phyloP scores from a whole-genome alignment of 2,113 vertebrate genomes.

The Cyphomyrus plagiostoma region DNA sequence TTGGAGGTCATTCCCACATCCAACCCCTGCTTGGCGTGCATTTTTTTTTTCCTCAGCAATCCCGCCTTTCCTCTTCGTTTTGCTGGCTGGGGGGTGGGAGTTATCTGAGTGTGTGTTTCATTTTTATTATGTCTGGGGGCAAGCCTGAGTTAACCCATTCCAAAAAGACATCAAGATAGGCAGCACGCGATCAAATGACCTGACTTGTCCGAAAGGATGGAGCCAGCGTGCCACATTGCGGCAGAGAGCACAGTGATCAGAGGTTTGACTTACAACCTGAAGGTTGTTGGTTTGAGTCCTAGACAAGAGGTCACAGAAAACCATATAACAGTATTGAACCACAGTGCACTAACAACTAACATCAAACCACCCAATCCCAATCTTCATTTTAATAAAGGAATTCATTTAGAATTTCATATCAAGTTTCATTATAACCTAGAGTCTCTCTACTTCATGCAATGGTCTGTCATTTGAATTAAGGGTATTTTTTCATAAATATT shows the following conservation, averaged over 20 bases:
- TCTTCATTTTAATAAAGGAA: neutral
- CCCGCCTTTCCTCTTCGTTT: neutral
- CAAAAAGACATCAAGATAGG: neutral
- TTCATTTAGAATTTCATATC: neutral
- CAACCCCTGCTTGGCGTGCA: neutral
- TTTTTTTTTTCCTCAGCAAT: neutral
- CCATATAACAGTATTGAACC: neutral
- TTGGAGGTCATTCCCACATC: neutral
- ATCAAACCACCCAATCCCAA: neutral
- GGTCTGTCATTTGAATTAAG: neutral
- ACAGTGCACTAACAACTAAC: neutral
- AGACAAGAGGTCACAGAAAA: neutral
- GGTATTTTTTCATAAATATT: neutral
- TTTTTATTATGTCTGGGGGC: constrained; percentile 9
- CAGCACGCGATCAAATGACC: neutral
- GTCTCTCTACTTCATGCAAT: neutral
- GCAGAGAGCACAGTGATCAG: neutral
- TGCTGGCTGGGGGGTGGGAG: neutral
- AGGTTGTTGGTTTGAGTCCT: constrained; percentile 1
- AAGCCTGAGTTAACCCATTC: constrained; percentile 5
- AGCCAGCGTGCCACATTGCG: neutral
- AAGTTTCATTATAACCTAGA: neutral
- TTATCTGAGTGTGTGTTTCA: neutral
- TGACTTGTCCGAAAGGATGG: neutral
- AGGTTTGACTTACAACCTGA: neutral